Base-by-base conservation (phyloP, 1,140 invertebrate genomes). In the Drosophila sturtevanti region DNA sequence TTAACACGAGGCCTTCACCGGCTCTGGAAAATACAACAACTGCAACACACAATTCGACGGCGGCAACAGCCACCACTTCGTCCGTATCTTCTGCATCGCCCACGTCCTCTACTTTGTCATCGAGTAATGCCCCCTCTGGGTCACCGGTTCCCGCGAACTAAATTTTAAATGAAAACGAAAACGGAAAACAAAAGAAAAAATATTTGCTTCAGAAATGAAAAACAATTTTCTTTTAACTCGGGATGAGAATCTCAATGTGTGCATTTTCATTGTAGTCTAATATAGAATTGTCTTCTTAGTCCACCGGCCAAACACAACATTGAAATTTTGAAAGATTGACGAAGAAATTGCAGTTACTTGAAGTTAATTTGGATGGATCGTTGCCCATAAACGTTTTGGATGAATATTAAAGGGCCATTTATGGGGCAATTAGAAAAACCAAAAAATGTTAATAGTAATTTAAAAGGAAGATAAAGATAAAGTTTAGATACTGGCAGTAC, bases 101-200 rank as follows among this genome's bases (percentile, higher is more conserved):
- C 48, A 79, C 90, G 63, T 91, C 90, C 55, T 91, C 90, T 81
- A 91, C 90, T 68, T 73, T 91, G 55, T 90, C 89, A 68, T 91
- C 87, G 63, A 90, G 79, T 90, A 90, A 90, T 71, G 85, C 85
- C 58, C 85, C 84, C 70, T 78, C 90, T 66, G 81, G 84, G 52
- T 91, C 90, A 34, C 90, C 90, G 68, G 90, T 91, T 65, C 84
- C 90, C 66, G 90, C 90, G 68, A 91, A 90, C 68, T 91, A 89
- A 91, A 48, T 48, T 11, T 64, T 77, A 73, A 73, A 72, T 70
- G 67, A 60, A 72, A 64, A 55, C 63, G 61, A 72, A 55, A 73
- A 61, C 58, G 61, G 59, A 75, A 84, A 60, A 21, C 37, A 67
- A 80, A 61, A 64, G 60, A 75, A 78, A 60, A 63, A 54, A 79